Conservation (phyloP, 2,113 vertebrate genomes). For the Nycticryphes semicollaris region DNA sequence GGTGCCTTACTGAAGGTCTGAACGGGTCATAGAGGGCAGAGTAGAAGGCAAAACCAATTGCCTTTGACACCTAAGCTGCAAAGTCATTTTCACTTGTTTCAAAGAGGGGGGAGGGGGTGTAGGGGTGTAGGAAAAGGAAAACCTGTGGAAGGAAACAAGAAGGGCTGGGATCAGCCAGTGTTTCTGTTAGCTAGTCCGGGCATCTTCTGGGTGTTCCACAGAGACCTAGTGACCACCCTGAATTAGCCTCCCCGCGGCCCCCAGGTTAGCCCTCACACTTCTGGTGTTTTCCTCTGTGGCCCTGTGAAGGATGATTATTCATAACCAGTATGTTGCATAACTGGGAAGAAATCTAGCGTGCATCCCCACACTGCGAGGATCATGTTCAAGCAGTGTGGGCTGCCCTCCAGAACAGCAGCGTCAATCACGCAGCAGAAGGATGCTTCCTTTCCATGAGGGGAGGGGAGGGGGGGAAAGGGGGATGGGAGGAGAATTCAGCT, state of each 20-base stretch:
- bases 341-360: slow-evolving; percentile 29
- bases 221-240: neutral
- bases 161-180: neutral
- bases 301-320: neutral
- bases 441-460: neutral
- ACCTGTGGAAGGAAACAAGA: neutral
- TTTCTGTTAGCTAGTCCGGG: neutral
- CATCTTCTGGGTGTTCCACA: neutral
- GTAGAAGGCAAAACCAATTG: slow-evolving; percentile 27
- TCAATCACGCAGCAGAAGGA: slow-evolving; percentile 24
- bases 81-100: slow-evolving; percentile 22
- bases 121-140: neutral
- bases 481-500: neutral
- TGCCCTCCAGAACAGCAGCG: neutral
- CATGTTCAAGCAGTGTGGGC: slow-evolving; percentile 30
- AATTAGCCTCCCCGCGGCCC: neutral
- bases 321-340: slow-evolving; percentile 12
- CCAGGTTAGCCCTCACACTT: neutral
- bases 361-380: neutral
- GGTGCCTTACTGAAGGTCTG: neutral
- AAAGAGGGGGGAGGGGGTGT: neutral
- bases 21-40: neutral
- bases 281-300: neutral
- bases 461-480: neutral
- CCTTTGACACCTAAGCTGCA: neutral